phyloP scores from a whole-genome alignment of 2,888 invertebrate genomes.

The Ennomos quercinarius region DNA sequence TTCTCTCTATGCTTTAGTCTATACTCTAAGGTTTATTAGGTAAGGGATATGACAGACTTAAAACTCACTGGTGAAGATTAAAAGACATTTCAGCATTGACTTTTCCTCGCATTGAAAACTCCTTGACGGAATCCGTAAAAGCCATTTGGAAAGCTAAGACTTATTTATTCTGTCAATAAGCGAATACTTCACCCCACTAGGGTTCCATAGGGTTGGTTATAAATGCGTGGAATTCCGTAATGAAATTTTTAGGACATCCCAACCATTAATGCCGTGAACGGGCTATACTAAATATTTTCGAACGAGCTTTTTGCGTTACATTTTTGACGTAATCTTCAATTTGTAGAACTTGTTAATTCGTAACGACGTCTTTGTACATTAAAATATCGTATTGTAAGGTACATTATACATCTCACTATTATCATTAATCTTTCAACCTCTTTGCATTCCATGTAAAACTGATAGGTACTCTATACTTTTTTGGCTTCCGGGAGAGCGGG shows the following conservation, averaged over 20 bases:
- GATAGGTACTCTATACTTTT: no score
- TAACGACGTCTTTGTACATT: not conserved
- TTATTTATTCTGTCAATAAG: constrained; percentile 41
- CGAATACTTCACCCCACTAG: constrained; percentile 36
- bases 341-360: no score
- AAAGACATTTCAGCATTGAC: constrained; percentile 12
- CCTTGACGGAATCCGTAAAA: constrained; percentile 24
- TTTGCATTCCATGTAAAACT: no score
- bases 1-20: no score
- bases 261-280: constrained; percentile 12
- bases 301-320: constrained; percentile 7
- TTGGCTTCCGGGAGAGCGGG: no score
- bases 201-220: constrained; percentile 56
- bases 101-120: constrained; percentile 8
- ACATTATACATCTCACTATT: no score
- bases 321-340: not conserved
- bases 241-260: constrained; percentile 53
- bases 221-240: constrained; percentile 71
- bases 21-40: no score
- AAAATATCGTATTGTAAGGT: not conserved
- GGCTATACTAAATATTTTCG: constrained; percentile 8
- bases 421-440: no score
- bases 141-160: constrained; percentile 21
- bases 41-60: no score
- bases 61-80: constrained; percentile 9